Percentiles rank a stretch among this genome's conserved stretches.
Conservation (phyloP, 1,140 invertebrate species). For the Eurosta solidaginis region DNA sequence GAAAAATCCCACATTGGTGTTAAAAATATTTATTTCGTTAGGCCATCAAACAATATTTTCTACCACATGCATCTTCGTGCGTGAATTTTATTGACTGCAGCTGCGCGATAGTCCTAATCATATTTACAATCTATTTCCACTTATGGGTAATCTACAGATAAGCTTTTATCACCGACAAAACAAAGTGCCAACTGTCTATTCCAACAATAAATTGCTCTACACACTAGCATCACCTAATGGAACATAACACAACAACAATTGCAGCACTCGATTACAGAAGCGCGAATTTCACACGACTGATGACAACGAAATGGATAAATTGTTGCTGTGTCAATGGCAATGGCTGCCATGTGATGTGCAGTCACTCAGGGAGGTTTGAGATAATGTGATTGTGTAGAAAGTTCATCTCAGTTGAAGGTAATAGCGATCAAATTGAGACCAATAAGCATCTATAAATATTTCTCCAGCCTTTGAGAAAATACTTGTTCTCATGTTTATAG, state of each 20-base stretch:
- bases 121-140: background rate
- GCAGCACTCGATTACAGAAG: background rate
- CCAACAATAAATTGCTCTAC: background rate
- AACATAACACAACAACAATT: background rate
- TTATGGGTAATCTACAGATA: background rate
- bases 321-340: constrained; percentile 17
- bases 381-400: too few species aligned
- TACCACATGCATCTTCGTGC: too few species aligned
- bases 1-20: too few species aligned
- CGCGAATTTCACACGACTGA: constrained; percentile 16
- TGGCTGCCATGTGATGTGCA: background rate
- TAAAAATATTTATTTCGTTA: too few species aligned
- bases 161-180: constrained; percentile 4
- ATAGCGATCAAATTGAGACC: too few species aligned
- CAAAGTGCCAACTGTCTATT: constrained; percentile 14
- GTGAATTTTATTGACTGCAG: background rate
- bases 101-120: background rate
- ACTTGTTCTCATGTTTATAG: too few species aligned
- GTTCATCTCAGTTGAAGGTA: too few species aligned
- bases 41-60: too few species aligned
- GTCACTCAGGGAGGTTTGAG: background rate
- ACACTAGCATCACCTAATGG: background rate
- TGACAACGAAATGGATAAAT: too few species aligned
- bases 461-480: too few species aligned
- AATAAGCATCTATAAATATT: too few species aligned